phyloP scores from a whole-genome alignment of 2,113 vertebrate species.

The Rhineura floridana region DNA sequence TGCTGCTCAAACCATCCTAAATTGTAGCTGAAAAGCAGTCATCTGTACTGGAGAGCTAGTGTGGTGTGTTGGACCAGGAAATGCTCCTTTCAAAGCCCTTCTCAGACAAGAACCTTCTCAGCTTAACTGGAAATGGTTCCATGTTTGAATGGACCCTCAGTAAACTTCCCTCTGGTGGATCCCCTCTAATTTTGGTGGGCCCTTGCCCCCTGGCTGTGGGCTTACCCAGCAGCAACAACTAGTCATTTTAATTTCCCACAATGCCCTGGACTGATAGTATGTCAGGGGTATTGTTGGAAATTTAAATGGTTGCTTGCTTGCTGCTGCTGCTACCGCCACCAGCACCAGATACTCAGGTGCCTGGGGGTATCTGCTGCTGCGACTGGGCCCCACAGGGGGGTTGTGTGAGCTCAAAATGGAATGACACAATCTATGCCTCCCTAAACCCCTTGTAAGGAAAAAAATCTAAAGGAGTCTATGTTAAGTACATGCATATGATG shows the following conservation, averaged over 20 bases:
- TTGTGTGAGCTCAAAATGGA: not conserved
- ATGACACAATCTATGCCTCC: not conserved
- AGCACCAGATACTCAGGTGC: not conserved
- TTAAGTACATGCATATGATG: not conserved
- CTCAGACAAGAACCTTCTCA: too few species aligned
- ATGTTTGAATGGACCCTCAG: not conserved
- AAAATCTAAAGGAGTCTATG: not conserved
- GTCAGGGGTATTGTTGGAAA: not conserved
- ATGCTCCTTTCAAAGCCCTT: too few species aligned
- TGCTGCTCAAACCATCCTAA: not conserved
- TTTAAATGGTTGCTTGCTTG: not conserved
- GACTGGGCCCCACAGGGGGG: not conserved
- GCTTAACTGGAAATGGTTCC: not conserved
- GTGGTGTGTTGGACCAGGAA: not conserved
- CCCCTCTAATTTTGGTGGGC: not conserved
- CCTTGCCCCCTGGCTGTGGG: not conserved
- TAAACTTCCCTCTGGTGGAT: not conserved
- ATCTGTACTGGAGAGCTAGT: not conserved
- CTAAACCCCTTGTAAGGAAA: not conserved
- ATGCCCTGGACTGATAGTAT: not conserved
- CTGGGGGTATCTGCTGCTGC: not conserved
- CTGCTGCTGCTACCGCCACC: too few species aligned
- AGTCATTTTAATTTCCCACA: not conserved
- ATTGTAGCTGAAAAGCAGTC: slow-evolving; percentile 2
- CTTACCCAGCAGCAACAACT: not conserved